Conservation (phyloP, 2,797 vertebrate species). For the Muraenolepis orangiensis region DNA sequence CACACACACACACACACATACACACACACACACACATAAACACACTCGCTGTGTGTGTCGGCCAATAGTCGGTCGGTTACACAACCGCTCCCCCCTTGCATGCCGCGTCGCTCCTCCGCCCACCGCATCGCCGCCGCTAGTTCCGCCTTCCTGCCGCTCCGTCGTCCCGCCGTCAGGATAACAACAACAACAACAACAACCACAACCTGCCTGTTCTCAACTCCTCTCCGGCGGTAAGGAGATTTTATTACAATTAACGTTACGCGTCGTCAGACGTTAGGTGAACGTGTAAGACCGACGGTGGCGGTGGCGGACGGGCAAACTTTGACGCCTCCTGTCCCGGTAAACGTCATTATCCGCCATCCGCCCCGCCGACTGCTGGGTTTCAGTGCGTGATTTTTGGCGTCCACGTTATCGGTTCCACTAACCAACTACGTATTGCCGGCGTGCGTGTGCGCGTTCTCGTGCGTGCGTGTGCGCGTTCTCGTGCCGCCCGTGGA, state of each 20-base stretch:
- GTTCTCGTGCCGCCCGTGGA: conserved; percentile 49
- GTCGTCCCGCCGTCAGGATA: neutral
- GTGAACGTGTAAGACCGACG: neutral
- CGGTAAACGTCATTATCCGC: neutral
- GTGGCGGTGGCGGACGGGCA: neutral
- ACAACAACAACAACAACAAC: neutral
- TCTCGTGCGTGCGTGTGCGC: conserved; percentile 11
- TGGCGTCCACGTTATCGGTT: neutral
- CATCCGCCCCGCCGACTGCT: no score
- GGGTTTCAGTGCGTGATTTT: no score
- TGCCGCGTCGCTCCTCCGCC: neutral
- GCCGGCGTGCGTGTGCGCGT: neutral
- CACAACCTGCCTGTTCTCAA: neutral
- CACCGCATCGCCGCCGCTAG: neutral
- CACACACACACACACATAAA: no score
- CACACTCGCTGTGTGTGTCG: neutral
- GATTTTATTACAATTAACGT: neutral
- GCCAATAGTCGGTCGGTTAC: neutral
- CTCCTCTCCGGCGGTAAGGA: neutral
- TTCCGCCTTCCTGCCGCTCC: neutral
- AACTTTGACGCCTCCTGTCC: neutral
- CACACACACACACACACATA: no score
- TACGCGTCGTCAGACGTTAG: neutral
- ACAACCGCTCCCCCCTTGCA: neutral
- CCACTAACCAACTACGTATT: neutral